A percentile compares a stretch with the other conserved stretches of the same genome.
These are phyloP conservation scores for Caenorhabditis imperialis DNA, from an alignment of 2,888 invertebrate species.

Conservation along the genomic window DNA sequence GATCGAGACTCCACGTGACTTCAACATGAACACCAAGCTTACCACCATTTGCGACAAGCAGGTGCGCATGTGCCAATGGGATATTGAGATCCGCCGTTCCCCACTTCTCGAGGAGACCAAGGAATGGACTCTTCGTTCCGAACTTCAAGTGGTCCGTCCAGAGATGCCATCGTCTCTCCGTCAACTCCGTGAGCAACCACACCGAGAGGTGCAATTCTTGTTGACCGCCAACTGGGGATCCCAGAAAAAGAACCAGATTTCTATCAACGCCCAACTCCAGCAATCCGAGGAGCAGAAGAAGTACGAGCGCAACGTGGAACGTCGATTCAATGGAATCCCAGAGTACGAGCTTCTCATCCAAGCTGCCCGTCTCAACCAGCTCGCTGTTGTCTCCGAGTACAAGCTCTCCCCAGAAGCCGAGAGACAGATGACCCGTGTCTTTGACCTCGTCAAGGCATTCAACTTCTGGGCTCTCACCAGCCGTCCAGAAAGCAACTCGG, in stretches of 20 bases:
- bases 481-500: conserved; percentile 21
- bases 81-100: conserved; percentile 36
- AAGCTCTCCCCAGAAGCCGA: conserved; percentile 54
- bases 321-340: conserved; percentile 39
- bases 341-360: conserved; percentile 53
- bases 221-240: conserved; percentile 58
- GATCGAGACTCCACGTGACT: conserved; percentile 27
- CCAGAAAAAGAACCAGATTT: conserved; percentile 56
- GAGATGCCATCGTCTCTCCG: conserved; percentile 52
- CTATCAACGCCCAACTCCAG: conserved; percentile 53
- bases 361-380: conserved; percentile 58
- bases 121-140: conserved; percentile 63
- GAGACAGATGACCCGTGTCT: conserved; percentile 52
- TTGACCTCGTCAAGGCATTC: conserved; percentile 65
- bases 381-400: conserved; percentile 61
- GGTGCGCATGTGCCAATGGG: conserved; percentile 34
- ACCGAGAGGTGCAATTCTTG: conserved; percentile 57
- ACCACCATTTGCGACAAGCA: conserved; percentile 35
- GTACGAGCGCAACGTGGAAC: conserved; percentile 26
- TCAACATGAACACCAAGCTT: conserved; percentile 24
- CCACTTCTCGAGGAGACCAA: conserved; percentile 40
- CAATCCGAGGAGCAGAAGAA: conserved; percentile 53
- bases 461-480: conserved; percentile 57
- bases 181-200: conserved; percentile 58
- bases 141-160: conserved; percentile 58